phyloP scores from a whole-genome alignment of 2,888 invertebrate genomes.

The Vesta saturnalis region DNA sequence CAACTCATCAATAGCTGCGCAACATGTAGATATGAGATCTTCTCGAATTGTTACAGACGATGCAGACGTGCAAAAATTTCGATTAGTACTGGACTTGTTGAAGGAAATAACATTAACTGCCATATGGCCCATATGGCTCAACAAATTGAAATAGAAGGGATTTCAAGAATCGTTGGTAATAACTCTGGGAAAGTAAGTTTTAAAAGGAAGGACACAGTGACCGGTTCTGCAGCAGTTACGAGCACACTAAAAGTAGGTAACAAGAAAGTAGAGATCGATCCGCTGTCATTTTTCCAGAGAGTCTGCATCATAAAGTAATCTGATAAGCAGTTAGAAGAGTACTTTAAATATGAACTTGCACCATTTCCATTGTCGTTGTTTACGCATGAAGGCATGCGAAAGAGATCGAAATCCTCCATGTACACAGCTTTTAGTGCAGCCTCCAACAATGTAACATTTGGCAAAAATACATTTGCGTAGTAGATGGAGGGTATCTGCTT shows the following conservation, averaged over 20 bases:
- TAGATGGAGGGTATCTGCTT: no score
- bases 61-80: not conserved
- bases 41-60: no score
- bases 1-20: no score
- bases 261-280: not conserved
- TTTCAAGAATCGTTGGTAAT: not conserved
- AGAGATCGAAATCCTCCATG: no score
- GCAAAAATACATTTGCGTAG: no score
- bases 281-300: not conserved
- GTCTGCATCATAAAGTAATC: not conserved
- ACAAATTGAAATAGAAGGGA: not conserved
- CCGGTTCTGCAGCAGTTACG: not conserved
- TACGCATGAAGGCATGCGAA: no score
- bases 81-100: not conserved
- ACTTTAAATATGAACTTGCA: not conserved
- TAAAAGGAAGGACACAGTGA: not conserved
- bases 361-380: not conserved
- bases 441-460: no score
- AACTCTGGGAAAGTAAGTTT: not conserved
- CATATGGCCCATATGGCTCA: not conserved
- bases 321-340: not conserved
- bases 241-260: not conserved
- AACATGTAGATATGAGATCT: no score
- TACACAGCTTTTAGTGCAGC: no score
- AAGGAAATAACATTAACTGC: not conserved